Conservation (phyloP, 2,797 vertebrate species). For the Loriculus beryllinus region DNA sequence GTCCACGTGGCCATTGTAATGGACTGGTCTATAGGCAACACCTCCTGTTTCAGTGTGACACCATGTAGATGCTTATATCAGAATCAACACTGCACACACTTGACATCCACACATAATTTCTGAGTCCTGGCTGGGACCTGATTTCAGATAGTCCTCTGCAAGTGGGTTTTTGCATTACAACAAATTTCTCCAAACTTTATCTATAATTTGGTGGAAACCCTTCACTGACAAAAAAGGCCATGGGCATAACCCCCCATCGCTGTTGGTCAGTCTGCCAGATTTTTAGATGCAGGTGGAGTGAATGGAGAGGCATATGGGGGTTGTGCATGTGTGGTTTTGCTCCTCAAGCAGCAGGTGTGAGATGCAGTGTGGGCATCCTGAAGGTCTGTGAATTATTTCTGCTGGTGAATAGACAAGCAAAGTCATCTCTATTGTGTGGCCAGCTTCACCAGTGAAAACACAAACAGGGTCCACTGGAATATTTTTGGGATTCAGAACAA, state of each 20-base stretch:
- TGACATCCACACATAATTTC: background rate
- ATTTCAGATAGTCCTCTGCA: background rate
- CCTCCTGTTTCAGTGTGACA: background rate
- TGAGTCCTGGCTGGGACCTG: background rate
- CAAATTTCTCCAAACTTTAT: background rate
- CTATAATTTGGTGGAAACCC: background rate
- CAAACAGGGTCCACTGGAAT: background rate
- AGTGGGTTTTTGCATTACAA: background rate
- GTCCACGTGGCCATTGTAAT: fast-evolving
- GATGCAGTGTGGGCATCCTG: background rate
- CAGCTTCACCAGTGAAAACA: background rate
- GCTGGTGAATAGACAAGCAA: background rate
- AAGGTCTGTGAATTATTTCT: background rate
- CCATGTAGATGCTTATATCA: background rate
- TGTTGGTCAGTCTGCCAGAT: background rate
- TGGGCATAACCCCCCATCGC: background rate
- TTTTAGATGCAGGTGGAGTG: background rate
- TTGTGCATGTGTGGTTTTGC: background rate
- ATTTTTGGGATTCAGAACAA: background rate
- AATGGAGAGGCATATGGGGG: fast-evolving
- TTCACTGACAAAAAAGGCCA: background rate
- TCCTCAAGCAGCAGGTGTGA: background rate
- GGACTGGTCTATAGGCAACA: background rate
- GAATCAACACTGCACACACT: background rate
- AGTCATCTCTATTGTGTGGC: fast-evolving